Percentiles rank a stretch among this genome's conserved stretches.
These are phyloP conservation scores for Anas georgica DNA, from an alignment of 2,797 vertebrate genomes.

Conservation along the genomic window DNA sequence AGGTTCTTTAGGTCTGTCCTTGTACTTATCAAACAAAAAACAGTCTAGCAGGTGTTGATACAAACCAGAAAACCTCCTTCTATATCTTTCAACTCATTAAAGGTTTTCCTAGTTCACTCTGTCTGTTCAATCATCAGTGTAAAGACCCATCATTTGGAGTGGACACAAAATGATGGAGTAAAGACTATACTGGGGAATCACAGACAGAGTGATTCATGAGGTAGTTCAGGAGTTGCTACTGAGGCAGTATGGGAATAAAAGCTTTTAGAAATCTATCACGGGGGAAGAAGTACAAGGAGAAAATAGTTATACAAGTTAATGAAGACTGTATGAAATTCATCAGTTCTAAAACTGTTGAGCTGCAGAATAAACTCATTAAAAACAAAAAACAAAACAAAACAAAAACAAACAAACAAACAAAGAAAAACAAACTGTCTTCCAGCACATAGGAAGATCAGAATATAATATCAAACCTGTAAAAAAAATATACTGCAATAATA, in stretches of 20 bases:
- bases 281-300: background rate
- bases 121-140: background rate
- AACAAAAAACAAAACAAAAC: background rate
- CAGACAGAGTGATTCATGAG: background rate
- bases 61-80: background rate
- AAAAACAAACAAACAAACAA: background rate
- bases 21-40: background rate
- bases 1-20: background rate
- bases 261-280: background rate
- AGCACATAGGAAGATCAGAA: background rate
- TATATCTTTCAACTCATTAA: background rate
- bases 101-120: background rate
- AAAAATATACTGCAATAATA: background rate
- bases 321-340: background rate
- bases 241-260: background rate
- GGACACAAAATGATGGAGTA: background rate
- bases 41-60: background rate
- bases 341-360: background rate
- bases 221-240: background rate
- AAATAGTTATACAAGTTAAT: background rate
- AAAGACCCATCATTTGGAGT: background rate
- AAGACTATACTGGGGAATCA: background rate
- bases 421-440: background rate
- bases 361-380: background rate
- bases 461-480: background rate